Evolutionary conservation across 2,888 invertebrate genomes (phyloP).

Genomic region (Diaphora mendica): DNA sequence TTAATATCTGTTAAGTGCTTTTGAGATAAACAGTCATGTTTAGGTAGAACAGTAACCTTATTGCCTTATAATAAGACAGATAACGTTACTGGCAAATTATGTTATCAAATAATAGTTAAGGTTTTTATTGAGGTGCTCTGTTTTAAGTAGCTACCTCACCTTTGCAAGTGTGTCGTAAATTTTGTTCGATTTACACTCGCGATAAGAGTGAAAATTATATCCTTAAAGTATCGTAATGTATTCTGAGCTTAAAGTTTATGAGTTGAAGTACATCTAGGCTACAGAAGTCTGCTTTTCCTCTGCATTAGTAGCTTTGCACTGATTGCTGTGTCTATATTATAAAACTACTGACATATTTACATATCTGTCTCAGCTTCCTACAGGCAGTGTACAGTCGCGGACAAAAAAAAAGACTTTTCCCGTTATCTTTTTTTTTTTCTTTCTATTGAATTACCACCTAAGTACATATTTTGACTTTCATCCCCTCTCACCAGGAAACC

Average conservation of each 20-base stretch:
- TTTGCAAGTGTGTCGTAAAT: not conserved
- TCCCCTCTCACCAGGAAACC: too few species aligned
- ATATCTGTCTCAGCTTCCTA: too few species aligned
- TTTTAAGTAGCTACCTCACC: not conserved
- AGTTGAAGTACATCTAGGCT: not conserved
- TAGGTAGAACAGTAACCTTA: not conserved
- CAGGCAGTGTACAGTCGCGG: too few species aligned
- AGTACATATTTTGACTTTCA: too few species aligned
- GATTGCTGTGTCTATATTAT: not conserved
- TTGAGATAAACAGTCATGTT: slow-evolving; percentile 13
- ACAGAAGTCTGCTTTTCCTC: not conserved
- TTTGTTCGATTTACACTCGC: not conserved
- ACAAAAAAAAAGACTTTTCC: too few species aligned
- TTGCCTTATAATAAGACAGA: not conserved
- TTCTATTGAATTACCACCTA: too few species aligned
- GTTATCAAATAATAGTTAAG: not conserved
- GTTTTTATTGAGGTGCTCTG: slow-evolving; percentile 2
- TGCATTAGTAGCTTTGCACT: not conserved
- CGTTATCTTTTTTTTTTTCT: too few species aligned
- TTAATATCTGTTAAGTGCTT: slow-evolving; percentile 33
- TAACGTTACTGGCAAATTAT: not conserved
- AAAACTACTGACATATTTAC: too few species aligned
- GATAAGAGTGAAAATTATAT: not conserved
- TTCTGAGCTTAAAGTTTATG: not conserved
- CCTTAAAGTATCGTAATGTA: not conserved